Evolutionary conservation across 2,113 vertebrate species (phyloP), one percentile per base, ranked within the genome.

Genomic region (Lathamus discolor): DNA sequence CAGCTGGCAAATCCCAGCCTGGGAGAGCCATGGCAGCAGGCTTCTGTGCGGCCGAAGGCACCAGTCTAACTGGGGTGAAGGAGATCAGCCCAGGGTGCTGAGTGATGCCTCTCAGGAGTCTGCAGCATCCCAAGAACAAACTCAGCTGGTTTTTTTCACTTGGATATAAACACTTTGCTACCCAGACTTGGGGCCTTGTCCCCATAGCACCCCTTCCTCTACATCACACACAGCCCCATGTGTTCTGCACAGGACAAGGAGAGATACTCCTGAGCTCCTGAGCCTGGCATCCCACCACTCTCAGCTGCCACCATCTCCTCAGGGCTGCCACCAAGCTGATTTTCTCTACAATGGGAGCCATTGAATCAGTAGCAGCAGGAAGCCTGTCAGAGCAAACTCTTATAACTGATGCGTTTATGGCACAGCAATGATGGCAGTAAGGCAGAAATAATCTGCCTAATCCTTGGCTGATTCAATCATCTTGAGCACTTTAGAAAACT

Each of bases 391-490:
- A 84, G 33, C 4, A 49, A 88, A 83, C 51, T 77, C 55, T 81
- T 94, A 73, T 67, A 81, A 59, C 31, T 25, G 18, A 69, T 80
- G 43, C 54, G 49, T 87, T 95, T 83, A 55, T 11, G 33, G 39
- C 17, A 49, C 43, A 0, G 7, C 46, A 74, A 75, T 57, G 59
- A 86, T 35, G 52, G 74, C 83, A 63, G 83, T 63, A 93, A 97
- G 6, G 82, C 74, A 92, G 83, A 95, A 96, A 95, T 93, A 95
- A 97, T 91, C 88, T 82, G 35, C 73, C 20, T 10, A 13, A 54
- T 80, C 78, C 78, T 93, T 92, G 48, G 55, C n/a, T 92, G 87
- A 94, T 86, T 55, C 66, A 74, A 62, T 89, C 66, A 89, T 70
- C 68, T 49, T 43, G 12, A 94, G 85, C 1, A 1, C 35, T 81